phyloP scores from a whole-genome alignment of 2,797 vertebrate species.

The Morus bassanus region DNA sequence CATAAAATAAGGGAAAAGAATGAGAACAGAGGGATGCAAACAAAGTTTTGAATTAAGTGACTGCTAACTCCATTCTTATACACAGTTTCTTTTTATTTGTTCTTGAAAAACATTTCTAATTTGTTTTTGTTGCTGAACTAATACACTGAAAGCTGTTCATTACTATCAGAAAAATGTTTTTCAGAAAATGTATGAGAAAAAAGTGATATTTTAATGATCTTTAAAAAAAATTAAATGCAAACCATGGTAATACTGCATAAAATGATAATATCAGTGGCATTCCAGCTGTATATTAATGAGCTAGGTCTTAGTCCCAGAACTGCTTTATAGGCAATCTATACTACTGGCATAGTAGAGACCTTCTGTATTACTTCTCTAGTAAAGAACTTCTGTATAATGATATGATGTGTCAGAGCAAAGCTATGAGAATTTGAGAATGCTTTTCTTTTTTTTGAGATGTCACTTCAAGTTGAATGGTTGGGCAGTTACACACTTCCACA shows the following conservation, averaged over 20 bases:
- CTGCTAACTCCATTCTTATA: background rate
- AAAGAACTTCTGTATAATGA: background rate
- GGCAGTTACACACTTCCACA: background rate
- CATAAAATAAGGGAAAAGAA: constrained; percentile 11
- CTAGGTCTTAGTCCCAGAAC: background rate
- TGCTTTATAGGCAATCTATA: background rate
- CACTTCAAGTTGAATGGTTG: background rate
- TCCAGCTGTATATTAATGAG: background rate
- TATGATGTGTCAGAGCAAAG: background rate
- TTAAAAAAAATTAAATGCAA: background rate
- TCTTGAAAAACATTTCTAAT: background rate
- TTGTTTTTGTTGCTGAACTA: background rate
- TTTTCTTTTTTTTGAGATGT: background rate
- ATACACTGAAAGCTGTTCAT: background rate
- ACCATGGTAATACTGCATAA: background rate
- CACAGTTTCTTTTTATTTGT: background rate
- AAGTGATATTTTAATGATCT: background rate
- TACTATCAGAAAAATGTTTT: background rate
- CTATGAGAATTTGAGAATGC: background rate
- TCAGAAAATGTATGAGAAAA: background rate
- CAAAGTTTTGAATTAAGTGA: background rate
- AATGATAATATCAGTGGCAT: background rate
- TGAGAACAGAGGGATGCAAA: background rate
- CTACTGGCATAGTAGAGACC: background rate
- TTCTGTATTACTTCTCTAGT: too few species aligned